phyloP scores from a whole-genome alignment of 2,888 invertebrate species.

The Achlya flavicornis region DNA sequence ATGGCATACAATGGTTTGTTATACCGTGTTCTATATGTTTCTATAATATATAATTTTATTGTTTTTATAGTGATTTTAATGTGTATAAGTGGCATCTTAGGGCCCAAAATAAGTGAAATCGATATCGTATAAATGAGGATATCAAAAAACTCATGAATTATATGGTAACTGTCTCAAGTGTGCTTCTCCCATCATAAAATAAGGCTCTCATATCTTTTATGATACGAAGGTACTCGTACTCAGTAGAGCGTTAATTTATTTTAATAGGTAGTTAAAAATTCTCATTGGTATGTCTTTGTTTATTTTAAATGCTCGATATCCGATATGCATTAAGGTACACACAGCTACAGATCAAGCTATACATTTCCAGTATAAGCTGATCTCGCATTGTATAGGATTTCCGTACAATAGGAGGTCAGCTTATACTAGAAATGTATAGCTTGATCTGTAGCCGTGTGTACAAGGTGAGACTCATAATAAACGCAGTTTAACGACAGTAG shows the following conservation, averaged over 20 bases:
- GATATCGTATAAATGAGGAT: too few relatives aligned
- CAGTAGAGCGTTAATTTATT: slow-evolving; percentile 26
- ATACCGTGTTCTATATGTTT: too few relatives aligned
- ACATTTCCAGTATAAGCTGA: too few relatives aligned
- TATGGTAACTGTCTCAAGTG: background rate
- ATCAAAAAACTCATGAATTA: background rate
- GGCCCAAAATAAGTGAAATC: too few relatives aligned
- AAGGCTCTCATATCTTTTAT: background rate
- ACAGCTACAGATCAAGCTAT: too few relatives aligned
- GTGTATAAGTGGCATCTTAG: too few relatives aligned
- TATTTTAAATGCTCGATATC: slow-evolving; percentile 34
- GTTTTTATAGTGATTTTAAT: background rate
- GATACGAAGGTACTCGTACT: background rate
- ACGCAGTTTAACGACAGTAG: slow-evolving; percentile 29
- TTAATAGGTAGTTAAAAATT: slow-evolving; percentile 42
- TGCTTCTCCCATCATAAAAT: background rate
- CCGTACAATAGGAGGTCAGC: too few relatives aligned
- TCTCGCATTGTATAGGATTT: too few relatives aligned
- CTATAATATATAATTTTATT: too few relatives aligned
- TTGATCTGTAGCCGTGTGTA: too few relatives aligned
- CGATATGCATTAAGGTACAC: slow-evolving; percentile 34
- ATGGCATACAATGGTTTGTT: too few relatives aligned
- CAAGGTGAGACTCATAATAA: slow-evolving; percentile 42
- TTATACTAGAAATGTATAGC: too few relatives aligned
- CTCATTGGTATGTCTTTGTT: slow-evolving; percentile 29